Conservation (phyloP, 2,888 invertebrate genomes). For the Andrena minutula region DNA sequence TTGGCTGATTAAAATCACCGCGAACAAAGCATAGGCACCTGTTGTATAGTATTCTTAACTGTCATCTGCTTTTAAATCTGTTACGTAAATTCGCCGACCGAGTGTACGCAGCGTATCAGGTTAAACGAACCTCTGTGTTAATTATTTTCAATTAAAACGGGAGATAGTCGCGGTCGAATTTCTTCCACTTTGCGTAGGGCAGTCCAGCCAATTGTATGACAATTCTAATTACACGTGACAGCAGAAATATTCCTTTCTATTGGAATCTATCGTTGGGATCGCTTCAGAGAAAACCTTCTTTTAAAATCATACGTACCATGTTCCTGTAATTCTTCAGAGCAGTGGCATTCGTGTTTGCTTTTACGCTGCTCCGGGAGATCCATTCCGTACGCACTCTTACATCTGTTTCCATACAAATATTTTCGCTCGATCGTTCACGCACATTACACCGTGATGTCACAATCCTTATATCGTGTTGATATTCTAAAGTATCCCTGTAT, state of each 20-base stretch:
- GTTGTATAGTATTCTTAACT: slow-evolving; percentile 60
- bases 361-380: slow-evolving; percentile 43
- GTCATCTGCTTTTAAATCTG: slow-evolving; percentile 41
- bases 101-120: not conserved
- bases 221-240: slow-evolving; percentile 5
- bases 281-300: not conserved
- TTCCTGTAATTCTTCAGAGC: slow-evolving; percentile 32
- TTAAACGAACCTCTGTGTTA: not conserved
- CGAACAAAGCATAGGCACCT: slow-evolving; percentile 68
- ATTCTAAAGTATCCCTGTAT: slow-evolving; percentile 60
- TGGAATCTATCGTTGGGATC: not conserved
- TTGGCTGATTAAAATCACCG: slow-evolving; percentile 51
- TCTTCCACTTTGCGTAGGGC: not conserved
- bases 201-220: slow-evolving; percentile 18
- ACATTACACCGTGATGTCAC: slow-evolving; percentile 26
- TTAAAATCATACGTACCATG: slow-evolving; percentile 47
- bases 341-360: slow-evolving; percentile 38
- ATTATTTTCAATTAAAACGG: slow-evolving; percentile 30
- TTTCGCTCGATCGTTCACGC: slow-evolving; percentile 44
- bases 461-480: slow-evolving; percentile 41
- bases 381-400: slow-evolving; percentile 54
- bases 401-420: slow-evolving; percentile 39
- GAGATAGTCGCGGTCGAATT: slow-evolving; percentile 5
- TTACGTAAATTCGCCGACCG: not conserved
- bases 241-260: not conserved